Conservation (phyloP, 1,140 invertebrate genomes). For the Drosophila paulistorum region DNA sequence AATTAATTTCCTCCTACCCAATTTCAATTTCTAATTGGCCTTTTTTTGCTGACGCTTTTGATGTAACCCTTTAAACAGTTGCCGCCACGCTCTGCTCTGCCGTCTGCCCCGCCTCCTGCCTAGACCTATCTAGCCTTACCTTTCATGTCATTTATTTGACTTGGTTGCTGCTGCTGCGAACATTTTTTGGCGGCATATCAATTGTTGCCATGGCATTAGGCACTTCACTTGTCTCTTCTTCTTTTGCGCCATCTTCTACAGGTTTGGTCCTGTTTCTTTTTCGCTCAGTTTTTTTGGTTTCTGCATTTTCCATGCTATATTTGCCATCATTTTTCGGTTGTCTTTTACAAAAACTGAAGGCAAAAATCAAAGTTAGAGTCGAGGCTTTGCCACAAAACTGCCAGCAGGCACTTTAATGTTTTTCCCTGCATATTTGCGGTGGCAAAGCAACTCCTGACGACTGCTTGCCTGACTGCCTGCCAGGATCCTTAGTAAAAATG, state of each 20-base stretch:
- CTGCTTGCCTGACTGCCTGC: background rate
- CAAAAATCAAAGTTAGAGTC: conserved; percentile 67
- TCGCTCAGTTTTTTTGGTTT: conserved; percentile 11
- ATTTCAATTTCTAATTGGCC: conserved; percentile 64
- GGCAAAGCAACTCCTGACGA: conserved; percentile 54
- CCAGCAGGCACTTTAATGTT: conserved; percentile 67
- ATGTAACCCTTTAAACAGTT: conserved; percentile 27
- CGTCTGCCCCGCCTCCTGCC: too few species aligned
- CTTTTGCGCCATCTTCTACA: background rate
- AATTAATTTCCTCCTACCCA: conserved; percentile 64
- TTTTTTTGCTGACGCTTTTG: conserved; percentile 15
- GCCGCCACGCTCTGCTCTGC: background rate
- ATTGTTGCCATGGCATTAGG: conserved; percentile 63
- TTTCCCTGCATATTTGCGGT: conserved; percentile 70
- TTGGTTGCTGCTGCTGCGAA: conserved; percentile 53
- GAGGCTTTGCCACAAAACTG: conserved; percentile 41
- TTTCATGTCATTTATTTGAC: conserved; percentile 76
- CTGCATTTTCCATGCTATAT: background rate
- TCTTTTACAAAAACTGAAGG: conserved; percentile 13
- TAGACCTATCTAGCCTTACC: background rate
- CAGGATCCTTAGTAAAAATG: conserved; percentile 44
- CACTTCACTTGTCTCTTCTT: conserved; percentile 7
- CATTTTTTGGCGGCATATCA: conserved; percentile 41
- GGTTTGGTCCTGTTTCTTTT: conserved; percentile 2
- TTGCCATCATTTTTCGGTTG: background rate